These are phyloP conservation scores for Apoda limacodes DNA, from an alignment of 2,888 invertebrate genomes.

Conservation along the genomic window DNA sequence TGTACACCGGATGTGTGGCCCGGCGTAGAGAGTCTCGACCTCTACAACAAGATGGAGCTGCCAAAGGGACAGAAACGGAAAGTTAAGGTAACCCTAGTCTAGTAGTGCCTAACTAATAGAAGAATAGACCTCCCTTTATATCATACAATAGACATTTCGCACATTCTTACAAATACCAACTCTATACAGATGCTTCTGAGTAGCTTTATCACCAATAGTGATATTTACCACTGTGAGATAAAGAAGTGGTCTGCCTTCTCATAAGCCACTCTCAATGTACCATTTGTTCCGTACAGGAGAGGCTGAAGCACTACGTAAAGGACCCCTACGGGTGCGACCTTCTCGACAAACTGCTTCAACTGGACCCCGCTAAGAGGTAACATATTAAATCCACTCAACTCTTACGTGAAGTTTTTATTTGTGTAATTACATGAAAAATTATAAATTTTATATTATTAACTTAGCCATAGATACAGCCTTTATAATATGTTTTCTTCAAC, in stretches of 20 bases:
- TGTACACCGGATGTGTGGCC: slow-evolving; percentile 96
- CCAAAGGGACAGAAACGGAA: slow-evolving; percentile 89
- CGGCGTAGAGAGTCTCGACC: slow-evolving; percentile 88
- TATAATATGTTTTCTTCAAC: no score
- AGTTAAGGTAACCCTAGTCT: slow-evolving; percentile 66
- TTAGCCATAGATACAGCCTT: no score
- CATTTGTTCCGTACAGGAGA: slow-evolving; percentile 62
- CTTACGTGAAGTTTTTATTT: not conserved
- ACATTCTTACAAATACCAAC: no score
- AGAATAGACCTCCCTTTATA: no score
- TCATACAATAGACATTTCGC: no score
- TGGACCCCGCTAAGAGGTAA: slow-evolving; percentile 89
- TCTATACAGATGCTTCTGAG: no score
- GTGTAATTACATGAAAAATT: no score
- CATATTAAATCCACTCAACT: slow-evolving; percentile 29
- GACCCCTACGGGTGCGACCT: slow-evolving; percentile 94
- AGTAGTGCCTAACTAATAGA: no score
- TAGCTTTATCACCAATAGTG: no score
- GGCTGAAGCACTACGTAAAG: slow-evolving; percentile 89
- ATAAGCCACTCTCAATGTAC: not conserved
- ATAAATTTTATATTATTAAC: no score
- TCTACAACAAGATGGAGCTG: slow-evolving; percentile 89
- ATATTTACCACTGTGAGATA: no score
- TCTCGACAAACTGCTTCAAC: slow-evolving; percentile 88
- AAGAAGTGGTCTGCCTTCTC: no score